Conservation (phyloP, 1,140 invertebrate species). For the honey bee (Apis mellifera) region Amel_HAv3.1 CM009945.2:8993001-8993500, state of each 20-base stretch:
- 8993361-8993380: background rate
- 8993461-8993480: constrained; percentile 60
- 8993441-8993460: constrained; percentile 59
- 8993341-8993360: constrained; percentile 55
- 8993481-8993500: constrained; percentile 24
- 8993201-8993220: too few relatives aligned
- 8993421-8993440: constrained; percentile 63
- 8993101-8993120: constrained; percentile 32
- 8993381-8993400: constrained; percentile 5
- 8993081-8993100: background rate
- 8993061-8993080: too few relatives aligned
- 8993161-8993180: background rate
- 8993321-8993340: constrained; percentile 59
- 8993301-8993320: constrained; percentile 53
- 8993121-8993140: background rate
- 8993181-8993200: background rate
- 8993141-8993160: background rate
- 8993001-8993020: too few relatives aligned
- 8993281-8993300: constrained; percentile 32
- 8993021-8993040: too few relatives aligned
- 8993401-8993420: constrained; percentile 54
- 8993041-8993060: background rate
- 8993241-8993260: background rate
- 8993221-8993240: background rate
- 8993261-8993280: constrained; percentile 41